Evolutionary conservation across 2,113 vertebrate species (phyloP).

Genomic region (Tetrao urogallus): DNA sequence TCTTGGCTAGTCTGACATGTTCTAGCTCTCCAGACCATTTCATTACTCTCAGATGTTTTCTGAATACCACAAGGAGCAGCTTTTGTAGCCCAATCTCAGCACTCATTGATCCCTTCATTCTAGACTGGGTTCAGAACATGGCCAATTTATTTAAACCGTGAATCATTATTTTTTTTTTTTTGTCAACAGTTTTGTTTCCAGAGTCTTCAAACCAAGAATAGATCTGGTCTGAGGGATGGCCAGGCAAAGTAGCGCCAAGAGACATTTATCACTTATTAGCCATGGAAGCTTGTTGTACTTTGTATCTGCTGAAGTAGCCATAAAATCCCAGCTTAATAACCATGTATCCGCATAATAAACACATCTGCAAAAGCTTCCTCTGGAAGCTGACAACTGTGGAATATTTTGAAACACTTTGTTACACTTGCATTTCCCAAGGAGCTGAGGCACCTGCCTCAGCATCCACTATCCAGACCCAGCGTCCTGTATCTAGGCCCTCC

Average conservation of each 20-base stretch:
- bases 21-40: background rate
- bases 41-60: background rate
- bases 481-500: background rate
- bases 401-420: background rate
- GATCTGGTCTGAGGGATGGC: background rate
- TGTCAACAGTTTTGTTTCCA: background rate
- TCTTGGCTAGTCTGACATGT: background rate
- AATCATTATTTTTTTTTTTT: background rate
- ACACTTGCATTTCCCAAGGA: constrained; percentile 31
- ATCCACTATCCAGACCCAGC: background rate
- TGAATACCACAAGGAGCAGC: background rate
- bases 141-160: background rate
- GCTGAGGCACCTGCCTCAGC: constrained; percentile 3
- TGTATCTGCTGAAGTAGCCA: background rate
- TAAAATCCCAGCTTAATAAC: constrained; percentile 24
- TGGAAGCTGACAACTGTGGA: background rate
- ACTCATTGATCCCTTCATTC: background rate
- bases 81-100: background rate
- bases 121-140: background rate
- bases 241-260: background rate
- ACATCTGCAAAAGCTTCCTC: background rate
- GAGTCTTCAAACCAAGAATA: background rate
- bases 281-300: background rate
- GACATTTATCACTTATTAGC: background rate
- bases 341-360: background rate